These are phyloP conservation scores for Phenacoccus solenopsis DNA, from an alignment of 1,140 invertebrate species.

Conservation along the genomic window DNA sequence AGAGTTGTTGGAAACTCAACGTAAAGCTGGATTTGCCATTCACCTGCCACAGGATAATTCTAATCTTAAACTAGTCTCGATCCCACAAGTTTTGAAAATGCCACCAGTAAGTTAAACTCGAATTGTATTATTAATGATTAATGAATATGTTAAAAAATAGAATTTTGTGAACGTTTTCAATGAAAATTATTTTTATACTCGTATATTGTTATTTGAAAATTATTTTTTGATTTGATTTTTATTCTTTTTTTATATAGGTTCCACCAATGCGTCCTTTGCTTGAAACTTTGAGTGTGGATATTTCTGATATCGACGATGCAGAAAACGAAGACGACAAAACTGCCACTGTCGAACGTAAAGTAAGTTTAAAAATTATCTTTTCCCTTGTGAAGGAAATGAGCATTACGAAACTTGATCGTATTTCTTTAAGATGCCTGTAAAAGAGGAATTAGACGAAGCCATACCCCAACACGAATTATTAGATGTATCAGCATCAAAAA, in stretches of 20 bases:
- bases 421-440: slow-evolving; percentile 35
- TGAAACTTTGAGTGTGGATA: slow-evolving; percentile 46
- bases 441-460: slow-evolving; percentile 71
- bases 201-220: background rate
- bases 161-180: background rate
- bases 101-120: slow-evolving; percentile 18
- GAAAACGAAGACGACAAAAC: slow-evolving; percentile 59
- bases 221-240: background rate
- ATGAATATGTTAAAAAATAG: background rate
- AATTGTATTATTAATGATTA: background rate
- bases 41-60: slow-evolving; percentile 64
- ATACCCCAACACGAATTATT: slow-evolving; percentile 71
- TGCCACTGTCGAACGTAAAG: slow-evolving; percentile 58
- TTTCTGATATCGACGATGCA: slow-evolving; percentile 58
- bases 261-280: slow-evolving; percentile 36
- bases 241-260: slow-evolving; percentile 16
- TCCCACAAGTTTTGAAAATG: slow-evolving; percentile 4
- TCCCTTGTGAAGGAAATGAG: background rate
- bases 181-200: background rate
- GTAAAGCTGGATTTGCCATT: slow-evolving; percentile 71
- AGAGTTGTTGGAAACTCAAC: slow-evolving; percentile 65
- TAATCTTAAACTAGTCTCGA: slow-evolving; percentile 31
- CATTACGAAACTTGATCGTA: background rate
- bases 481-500: slow-evolving; percentile 74
- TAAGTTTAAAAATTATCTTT: slow-evolving; percentile 32